Conservation (phyloP, 2,113 vertebrate species). For the Boleophthalmus pectinirostris region DNA sequence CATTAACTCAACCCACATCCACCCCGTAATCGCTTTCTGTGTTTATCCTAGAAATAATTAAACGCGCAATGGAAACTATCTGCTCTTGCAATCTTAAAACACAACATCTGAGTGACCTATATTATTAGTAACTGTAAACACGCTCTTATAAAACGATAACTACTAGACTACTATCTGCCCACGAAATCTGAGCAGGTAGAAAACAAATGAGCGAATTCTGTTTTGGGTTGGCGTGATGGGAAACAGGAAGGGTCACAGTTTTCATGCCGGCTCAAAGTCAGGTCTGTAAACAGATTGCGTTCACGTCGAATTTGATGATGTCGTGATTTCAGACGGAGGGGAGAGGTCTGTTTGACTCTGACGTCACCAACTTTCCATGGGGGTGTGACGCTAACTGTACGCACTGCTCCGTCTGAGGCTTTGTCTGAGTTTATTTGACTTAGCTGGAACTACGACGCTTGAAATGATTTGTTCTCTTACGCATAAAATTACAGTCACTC, state of each 20-base stretch:
- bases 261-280: background rate
- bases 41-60: slow-evolving; percentile 46
- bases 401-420: too few relatives aligned
- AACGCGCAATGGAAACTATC: slow-evolving; percentile 30
- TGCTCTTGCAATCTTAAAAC: background rate
- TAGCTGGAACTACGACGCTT: too few relatives aligned
- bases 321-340: too few relatives aligned
- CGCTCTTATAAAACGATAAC: background rate
- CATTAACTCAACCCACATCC: background rate
- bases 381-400: too few relatives aligned
- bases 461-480: too few relatives aligned
- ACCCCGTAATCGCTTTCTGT: background rate
- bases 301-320: too few relatives aligned
- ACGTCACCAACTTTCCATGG: too few relatives aligned
- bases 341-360: too few relatives aligned
- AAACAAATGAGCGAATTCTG: slow-evolving; percentile 14
- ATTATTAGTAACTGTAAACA: background rate
- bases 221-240: slow-evolving; percentile 19
- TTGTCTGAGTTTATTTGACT: too few relatives aligned
- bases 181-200: background rate
- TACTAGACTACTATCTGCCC: background rate
- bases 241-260: slow-evolving; percentile 18
- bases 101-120: background rate
- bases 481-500: too few relatives aligned
- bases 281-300: background rate